Conservation (phyloP, 1,140 invertebrate genomes). For the Habropoda laboriosa region DNA sequence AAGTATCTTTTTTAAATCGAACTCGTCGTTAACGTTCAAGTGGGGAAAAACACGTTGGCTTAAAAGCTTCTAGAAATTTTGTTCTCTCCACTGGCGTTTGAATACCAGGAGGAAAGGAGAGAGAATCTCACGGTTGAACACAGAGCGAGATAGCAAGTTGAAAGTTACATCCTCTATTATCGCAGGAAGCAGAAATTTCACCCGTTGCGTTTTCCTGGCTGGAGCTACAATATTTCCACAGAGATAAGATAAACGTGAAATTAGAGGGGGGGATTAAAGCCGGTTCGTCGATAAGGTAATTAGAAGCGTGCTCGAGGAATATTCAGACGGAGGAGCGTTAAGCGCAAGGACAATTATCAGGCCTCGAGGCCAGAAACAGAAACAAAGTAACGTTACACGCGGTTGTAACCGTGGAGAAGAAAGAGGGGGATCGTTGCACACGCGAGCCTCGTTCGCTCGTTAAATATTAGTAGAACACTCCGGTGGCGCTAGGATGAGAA, state of each 20-base stretch:
- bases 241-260: background rate
- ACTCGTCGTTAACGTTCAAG: background rate
- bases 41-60: background rate
- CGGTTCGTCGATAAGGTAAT: background rate
- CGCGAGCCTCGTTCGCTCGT: conserved; percentile 30
- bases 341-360: conserved; percentile 37
- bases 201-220: background rate
- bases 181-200: background rate
- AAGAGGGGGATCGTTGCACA: background rate
- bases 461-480: conserved; percentile 59
- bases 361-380: conserved; percentile 22
- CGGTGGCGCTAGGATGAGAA: conserved; percentile 5
- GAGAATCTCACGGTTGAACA: too few species aligned
- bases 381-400: conserved; percentile 39
- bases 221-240: background rate
- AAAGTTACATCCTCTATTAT: background rate
- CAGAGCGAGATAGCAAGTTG: too few species aligned
- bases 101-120: too few species aligned
- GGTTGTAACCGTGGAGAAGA: too few species aligned
- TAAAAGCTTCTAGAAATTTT: too few species aligned
- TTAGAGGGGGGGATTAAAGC: background rate
- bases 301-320: background rate
- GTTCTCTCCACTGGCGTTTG: too few species aligned
- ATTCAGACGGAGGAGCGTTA: background rate
- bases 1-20: background rate